A percentile compares a stretch with the other conserved stretches of the same genome.
Conservation (phyloP, 2,888 invertebrate species). For the Catocala fraxini region DNA sequence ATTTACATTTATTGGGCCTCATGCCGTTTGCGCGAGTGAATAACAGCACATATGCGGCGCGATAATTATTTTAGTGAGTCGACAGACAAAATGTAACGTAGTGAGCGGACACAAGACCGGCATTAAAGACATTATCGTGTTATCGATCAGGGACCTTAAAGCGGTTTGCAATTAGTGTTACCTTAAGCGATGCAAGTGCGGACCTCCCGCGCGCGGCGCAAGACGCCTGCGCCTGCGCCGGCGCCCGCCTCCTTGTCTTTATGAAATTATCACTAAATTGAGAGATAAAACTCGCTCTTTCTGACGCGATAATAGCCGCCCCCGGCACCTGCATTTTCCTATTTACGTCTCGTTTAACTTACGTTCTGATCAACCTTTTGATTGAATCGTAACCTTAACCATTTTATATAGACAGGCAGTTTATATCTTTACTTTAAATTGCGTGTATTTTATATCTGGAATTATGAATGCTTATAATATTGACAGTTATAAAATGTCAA, state of each 20-base stretch:
- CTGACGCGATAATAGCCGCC: constrained; percentile 78
- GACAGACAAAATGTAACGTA: constrained; percentile 69
- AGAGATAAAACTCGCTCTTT: constrained; percentile 77
- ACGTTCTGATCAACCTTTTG: constrained; percentile 42
- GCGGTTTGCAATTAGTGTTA: constrained; percentile 79
- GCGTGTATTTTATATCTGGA: neutral
- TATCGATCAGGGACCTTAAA: constrained; percentile 81
- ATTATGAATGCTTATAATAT: too few relatives aligned
- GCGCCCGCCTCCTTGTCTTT: constrained; percentile 66
- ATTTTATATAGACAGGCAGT: constrained; percentile 3
- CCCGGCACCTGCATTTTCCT: constrained; percentile 66
- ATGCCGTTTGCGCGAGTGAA: constrained; percentile 30
- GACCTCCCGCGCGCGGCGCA: constrained; percentile 74
- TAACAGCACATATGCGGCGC: constrained; percentile 53
- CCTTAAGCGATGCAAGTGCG: constrained; percentile 58
- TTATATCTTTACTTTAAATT: constrained; percentile 14
- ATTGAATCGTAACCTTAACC: constrained; percentile 44
- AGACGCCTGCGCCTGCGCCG: constrained; percentile 45
- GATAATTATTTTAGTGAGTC: constrained; percentile 54
- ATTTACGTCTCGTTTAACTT: constrained; percentile 67
- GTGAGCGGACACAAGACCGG: constrained; percentile 66
- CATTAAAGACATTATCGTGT: constrained; percentile 82
- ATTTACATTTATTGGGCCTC: constrained; percentile 36
- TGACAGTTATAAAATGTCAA: too few relatives aligned
- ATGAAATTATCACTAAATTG: constrained; percentile 84